phyloP scores from a whole-genome alignment of 2,888 invertebrate genomes.

The Keiferia lycopersicella region DNA sequence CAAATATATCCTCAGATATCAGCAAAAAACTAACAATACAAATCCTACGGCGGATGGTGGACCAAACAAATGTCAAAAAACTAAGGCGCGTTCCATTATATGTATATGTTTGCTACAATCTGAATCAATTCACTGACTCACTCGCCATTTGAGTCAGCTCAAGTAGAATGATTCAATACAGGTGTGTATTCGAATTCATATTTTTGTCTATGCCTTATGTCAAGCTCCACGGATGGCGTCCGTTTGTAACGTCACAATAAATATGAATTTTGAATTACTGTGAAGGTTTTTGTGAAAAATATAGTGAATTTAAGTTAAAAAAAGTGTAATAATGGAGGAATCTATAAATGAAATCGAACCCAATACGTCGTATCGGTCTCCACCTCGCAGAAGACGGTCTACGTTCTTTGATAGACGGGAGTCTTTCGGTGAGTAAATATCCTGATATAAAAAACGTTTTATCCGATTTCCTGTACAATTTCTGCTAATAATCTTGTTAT shows the following conservation, averaged over 20 bases:
- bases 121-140: not conserved
- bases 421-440: slow-evolving; percentile 55
- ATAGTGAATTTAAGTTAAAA: slow-evolving; percentile 23
- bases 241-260: slow-evolving; percentile 48
- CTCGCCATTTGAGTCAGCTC: not conserved
- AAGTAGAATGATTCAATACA: not conserved
- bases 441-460: not conserved
- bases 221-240: slow-evolving; percentile 37
- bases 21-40: slow-evolving; percentile 21
- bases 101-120: not conserved
- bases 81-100: slow-evolving; percentile 7
- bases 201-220: not conserved
- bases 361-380: slow-evolving; percentile 61
- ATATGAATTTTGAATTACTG: slow-evolving; percentile 41
- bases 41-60: slow-evolving; percentile 22
- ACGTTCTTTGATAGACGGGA: slow-evolving; percentile 72
- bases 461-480: not conserved
- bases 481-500: not conserved
- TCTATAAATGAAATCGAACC: slow-evolving; percentile 53
- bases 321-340: slow-evolving; percentile 54
- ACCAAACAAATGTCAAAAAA: slow-evolving; percentile 26
- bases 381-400: slow-evolving; percentile 68
- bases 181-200: not conserved
- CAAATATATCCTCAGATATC: slow-evolving; percentile 16
- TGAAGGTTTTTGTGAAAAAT: slow-evolving; percentile 30